These are phyloP conservation scores for Branchinecta lynchi DNA, from an alignment of 1,140 invertebrate species.

Conservation along the genomic window DNA sequence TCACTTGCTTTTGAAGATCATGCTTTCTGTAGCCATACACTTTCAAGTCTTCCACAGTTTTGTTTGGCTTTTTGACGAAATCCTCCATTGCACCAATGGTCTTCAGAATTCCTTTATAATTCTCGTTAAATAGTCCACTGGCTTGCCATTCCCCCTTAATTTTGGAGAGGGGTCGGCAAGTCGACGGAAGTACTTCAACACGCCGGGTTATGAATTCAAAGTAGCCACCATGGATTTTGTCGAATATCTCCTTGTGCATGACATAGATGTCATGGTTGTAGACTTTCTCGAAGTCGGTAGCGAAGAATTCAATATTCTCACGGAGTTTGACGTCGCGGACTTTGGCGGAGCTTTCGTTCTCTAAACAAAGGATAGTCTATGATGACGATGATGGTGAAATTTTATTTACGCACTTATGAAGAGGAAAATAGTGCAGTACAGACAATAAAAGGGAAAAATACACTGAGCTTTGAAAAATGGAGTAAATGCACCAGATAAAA, in stretches of 20 bases:
- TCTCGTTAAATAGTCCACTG: neutral
- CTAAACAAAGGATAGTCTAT: neutral
- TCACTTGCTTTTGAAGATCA: neutral
- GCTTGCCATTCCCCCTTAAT: neutral
- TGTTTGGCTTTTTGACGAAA: neutral
- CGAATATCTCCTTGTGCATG: constrained; percentile 3
- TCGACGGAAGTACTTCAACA: neutral
- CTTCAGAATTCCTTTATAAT: neutral
- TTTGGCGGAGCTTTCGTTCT: neutral
- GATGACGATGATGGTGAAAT: no score
- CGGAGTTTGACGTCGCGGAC: neutral
- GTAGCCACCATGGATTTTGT: constrained; percentile 4
- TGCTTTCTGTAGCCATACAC: neutral
- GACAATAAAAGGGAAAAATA: no score
- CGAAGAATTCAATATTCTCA: neutral
- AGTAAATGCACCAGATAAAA: no score
- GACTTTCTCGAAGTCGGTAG: neutral
- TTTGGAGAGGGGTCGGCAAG: neutral
- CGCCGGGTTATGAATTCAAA: neutral
- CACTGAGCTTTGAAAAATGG: no score
- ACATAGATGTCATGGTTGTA: neutral
- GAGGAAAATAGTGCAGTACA: no score
- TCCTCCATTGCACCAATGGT: neutral
- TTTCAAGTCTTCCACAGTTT: neutral
- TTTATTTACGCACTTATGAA: no score